Evolutionary conservation across 2,113 vertebrate genomes (phyloP).

Genomic region (Tenrec ecaudatus): DNA sequence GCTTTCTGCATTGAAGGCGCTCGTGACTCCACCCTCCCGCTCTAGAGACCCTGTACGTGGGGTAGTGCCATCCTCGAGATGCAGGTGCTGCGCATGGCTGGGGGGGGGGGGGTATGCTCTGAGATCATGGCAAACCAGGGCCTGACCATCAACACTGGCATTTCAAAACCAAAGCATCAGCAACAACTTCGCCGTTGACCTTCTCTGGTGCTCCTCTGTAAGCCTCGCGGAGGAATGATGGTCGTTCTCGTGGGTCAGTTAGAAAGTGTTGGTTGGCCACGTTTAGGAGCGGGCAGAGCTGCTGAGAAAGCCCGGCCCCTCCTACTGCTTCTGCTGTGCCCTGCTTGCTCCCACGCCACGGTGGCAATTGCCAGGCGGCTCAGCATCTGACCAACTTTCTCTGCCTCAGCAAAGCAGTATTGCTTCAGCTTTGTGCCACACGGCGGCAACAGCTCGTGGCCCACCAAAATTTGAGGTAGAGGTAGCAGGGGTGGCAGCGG

Average conservation of each 20-base stretch:
- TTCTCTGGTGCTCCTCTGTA: background rate
- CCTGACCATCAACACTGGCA: no score
- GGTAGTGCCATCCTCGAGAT: background rate
- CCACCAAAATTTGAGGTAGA: background rate
- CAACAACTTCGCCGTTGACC: no score
- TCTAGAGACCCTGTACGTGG: background rate
- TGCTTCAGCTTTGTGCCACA: background rate
- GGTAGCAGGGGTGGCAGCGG: background rate
- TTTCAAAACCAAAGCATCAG: no score
- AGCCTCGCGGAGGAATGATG: background rate
- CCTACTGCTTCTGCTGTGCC: background rate
- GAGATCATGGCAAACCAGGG: no score
- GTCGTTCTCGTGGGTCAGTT: background rate
- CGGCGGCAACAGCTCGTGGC: background rate
- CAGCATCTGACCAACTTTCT: background rate
- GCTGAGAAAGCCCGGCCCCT: background rate
- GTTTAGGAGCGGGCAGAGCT: background rate
- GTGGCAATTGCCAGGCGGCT: background rate
- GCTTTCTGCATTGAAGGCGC: constrained; percentile 7
- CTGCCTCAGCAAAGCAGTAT: background rate
- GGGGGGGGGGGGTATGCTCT: no score
- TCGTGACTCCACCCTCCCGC: background rate
- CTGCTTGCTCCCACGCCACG: background rate
- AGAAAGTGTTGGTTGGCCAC: background rate
- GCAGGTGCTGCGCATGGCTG: background rate